A percentile compares a stretch with the other conserved stretches of the same genome.
phyloP scores from a whole-genome alignment of 2,888 invertebrate genomes.

The Hirtodrosophila alboralis region DNA sequence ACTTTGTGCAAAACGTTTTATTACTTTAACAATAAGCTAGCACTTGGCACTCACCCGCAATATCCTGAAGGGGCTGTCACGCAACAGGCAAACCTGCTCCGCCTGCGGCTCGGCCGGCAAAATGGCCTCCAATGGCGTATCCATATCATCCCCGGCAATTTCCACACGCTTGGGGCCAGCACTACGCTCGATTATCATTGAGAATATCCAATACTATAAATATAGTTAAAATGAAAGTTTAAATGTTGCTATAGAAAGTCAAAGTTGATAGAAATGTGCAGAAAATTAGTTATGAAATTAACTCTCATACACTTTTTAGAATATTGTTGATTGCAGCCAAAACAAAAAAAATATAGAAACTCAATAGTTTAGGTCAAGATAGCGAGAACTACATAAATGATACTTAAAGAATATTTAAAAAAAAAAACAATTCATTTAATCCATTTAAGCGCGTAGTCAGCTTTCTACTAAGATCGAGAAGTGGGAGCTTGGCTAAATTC shows the following conservation, averaged over 20 bases:
- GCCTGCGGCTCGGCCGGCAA: slow-evolving; percentile 75
- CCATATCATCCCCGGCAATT: slow-evolving; percentile 73
- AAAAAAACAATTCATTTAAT: too few species aligned
- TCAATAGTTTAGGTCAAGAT: too few species aligned
- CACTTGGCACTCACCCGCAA: slow-evolving; percentile 83
- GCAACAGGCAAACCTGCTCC: slow-evolving; percentile 88
- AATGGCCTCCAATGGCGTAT: slow-evolving; percentile 80
- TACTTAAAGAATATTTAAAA: too few species aligned
- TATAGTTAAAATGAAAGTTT: too few species aligned
- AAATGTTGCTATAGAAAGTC: background rate
- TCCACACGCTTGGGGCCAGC: slow-evolving; percentile 71
- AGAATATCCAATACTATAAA: slow-evolving; percentile 81
- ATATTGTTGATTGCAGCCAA: too few species aligned
- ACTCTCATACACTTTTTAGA: too few species aligned
- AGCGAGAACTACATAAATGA: too few species aligned
- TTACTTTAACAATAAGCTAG: slow-evolving; percentile 60
- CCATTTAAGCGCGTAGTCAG: too few species aligned
- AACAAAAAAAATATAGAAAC: too few species aligned
- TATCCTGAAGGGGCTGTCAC: slow-evolving; percentile 86
- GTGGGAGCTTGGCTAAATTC: too few species aligned
- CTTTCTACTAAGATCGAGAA: too few species aligned
- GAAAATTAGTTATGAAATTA: too few species aligned
- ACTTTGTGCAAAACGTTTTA: slow-evolving; percentile 7
- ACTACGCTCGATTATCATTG: slow-evolving; percentile 82
- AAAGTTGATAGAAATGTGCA: background rate